Base-by-base conservation (phyloP, 2,113 vertebrate genomes). In the Phaethon lepturus region DNA sequence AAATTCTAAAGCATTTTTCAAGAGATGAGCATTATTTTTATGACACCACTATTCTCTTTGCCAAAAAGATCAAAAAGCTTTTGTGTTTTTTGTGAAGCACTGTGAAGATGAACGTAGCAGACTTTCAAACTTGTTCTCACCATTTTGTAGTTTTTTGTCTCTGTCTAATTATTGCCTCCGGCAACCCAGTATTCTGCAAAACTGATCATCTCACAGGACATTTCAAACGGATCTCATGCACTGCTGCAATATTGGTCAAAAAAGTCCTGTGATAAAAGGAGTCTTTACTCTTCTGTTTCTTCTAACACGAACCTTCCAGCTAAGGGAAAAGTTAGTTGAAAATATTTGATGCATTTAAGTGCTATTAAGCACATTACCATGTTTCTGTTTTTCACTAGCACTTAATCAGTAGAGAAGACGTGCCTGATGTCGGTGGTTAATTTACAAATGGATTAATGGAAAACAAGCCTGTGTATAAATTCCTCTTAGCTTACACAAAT, bases 311-410 rank as follows among this genome's bases (percentile, higher is more conserved):
- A 40, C 17, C 35, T 66, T 86, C 4, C 40, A 88, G 62, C 60
- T 64, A 77, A 59, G 74, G 25, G 38, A 71, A 83, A 88, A 77
- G 8, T 53, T 67, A 0, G 0, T 66, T 0, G 4, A 71, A 89
- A 81, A 42, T 77, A 81, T 52, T 53, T 90, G 42, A 40, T 59
- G 42, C 50, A 8, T 91, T 89, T 38, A 63, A 88, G 33, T 66
- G 62, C 35, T 76, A 8, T 71, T 79, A 83, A 73, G 38, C 74
- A 50, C 17, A 38, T 85, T 45, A 47, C 18, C 2, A 4, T 50
- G n/a, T 90, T 93, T 94, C 55, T 71, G 42, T 33, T 97, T 85
- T 82, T 94, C 38, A 52, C 55, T 81, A 69, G 38, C 64, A 55
- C 63, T 80, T 93, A 50, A 58, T 59, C 42, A 33, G n/a, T 50